Base-by-base conservation (phyloP, 2,888 invertebrate species). In the Acleris cristana region DNA sequence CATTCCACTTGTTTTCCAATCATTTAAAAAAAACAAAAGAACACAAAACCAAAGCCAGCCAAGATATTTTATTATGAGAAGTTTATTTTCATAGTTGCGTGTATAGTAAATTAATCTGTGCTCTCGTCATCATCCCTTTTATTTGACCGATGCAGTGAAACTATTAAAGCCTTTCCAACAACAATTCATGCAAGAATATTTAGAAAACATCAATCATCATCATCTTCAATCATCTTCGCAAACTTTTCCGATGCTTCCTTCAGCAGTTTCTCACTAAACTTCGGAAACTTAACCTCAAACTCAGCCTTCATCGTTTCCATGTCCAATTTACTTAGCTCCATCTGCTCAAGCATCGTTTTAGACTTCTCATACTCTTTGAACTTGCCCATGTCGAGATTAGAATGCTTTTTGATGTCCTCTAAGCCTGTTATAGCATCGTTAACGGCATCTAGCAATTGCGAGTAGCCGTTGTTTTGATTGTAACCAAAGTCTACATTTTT, bases 401-500 rank as follows among this genome's bases (percentile, higher is more conserved):
- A 92, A 67, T 89, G 86, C 21, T 80, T 87, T 71, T 89, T 90
- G 0, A 93, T 89, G 18, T 86, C 77, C 30, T 87, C 87, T 1
- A 93, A 71, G 0, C 90, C 90, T 0, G 86, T 81, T 0, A 91
- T 83, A 1, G 92, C 88, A 53, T 92, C 90, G 0, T 83, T 86
- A 0, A 93, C 89, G 0, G 91, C 90, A 1, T 92, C 88, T 1
- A 92, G 57, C 0, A 93, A 70, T 63, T 92, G 87, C 54, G 85
- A 81, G 62, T 90, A 90, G 0, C 92, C 91, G 0, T 80, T 82
- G 0, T 80, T 78, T 26, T 88, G 83, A 23, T 84, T 73, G 59
- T 84, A 90, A 0, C 92, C 93, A 58, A 92, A 87, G 40, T 92
- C 88, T 0, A 93, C 79, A 12, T 90, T 88, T 64, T 85, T 88